Percentiles rank a stretch among this genome's conserved stretches.
Evolutionary conservation across 2,888 invertebrate species (phyloP).

Genomic region (Abrostola tripartita): DNA sequence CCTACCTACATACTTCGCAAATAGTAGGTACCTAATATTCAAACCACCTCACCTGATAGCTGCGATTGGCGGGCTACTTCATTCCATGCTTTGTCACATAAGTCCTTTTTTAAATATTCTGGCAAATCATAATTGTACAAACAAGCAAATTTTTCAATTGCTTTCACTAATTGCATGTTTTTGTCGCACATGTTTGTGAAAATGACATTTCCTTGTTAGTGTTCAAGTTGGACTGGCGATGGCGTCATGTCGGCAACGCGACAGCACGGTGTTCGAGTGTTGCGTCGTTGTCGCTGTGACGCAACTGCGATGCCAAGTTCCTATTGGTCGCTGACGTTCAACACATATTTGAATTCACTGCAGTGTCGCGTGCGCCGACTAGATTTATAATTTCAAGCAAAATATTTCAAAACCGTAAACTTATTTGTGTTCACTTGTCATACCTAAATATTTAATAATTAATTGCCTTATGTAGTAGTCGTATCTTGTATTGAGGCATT

Average conservation of each 20-base stretch:
- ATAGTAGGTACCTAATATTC: conserved; percentile 7
- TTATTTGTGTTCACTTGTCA: too few relatives aligned
- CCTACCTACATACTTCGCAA: background rate
- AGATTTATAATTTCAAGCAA: conserved; percentile 8
- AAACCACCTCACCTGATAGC: conserved; percentile 57
- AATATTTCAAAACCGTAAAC: too few relatives aligned
- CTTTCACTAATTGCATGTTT: conserved; percentile 60
- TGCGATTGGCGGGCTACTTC: conserved; percentile 62
- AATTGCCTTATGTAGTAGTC: too few relatives aligned
- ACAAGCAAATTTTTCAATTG: conserved; percentile 64
- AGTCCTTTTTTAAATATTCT: conserved; percentile 66
- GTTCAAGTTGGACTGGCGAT: conserved; percentile 40
- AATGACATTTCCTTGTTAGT: conserved; percentile 29
- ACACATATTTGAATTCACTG: conserved; percentile 35
- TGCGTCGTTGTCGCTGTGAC: conserved; percentile 62
- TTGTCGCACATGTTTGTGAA: conserved; percentile 60
- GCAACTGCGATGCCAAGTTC: conserved; percentile 40
- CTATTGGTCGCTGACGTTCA: conserved; percentile 35
- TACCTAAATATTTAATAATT: too few relatives aligned
- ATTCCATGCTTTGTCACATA: conserved; percentile 65
- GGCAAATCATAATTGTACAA: conserved; percentile 62
- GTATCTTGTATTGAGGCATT: too few relatives aligned
- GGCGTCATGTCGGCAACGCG: conserved; percentile 60
- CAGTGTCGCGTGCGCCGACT: conserved; percentile 27
- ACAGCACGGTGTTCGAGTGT: conserved; percentile 58